phyloP scores from a whole-genome alignment of 2,113 vertebrate genomes.

The Pterocles gutturalis region DNA sequence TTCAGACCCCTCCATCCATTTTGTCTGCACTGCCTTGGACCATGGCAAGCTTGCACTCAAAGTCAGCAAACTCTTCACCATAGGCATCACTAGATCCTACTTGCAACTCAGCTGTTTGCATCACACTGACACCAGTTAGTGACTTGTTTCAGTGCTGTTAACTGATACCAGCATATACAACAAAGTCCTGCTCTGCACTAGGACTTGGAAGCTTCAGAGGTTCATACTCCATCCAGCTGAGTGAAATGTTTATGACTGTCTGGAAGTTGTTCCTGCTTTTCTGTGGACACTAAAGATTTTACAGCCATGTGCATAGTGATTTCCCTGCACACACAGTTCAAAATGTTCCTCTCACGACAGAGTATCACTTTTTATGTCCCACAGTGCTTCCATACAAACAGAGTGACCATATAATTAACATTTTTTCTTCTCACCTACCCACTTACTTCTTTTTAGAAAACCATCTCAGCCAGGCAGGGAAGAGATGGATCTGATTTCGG shows the following conservation, averaged over 20 bases:
- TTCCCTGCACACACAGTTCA: neutral
- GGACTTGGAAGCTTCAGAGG: neutral
- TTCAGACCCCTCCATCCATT: neutral
- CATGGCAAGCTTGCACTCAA: neutral
- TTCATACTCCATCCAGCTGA: neutral
- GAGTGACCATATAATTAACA: neutral
- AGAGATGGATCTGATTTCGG: neutral
- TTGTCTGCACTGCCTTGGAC: neutral
- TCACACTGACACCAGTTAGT: neutral
- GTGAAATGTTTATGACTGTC: neutral
- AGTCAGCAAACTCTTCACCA: neutral
- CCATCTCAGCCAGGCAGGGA: neutral
- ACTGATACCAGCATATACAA: neutral
- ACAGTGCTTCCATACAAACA: neutral
- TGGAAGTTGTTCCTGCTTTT: neutral
- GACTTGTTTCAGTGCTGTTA: neutral
- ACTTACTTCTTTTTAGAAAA: neutral
- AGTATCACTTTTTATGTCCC: neutral
- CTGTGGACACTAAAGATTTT: neutral
- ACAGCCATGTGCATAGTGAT: neutral
- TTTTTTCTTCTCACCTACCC: neutral
- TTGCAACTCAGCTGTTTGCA: neutral
- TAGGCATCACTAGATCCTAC: neutral
- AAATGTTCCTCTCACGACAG: neutral
- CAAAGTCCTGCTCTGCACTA: neutral